Evolutionary conservation across 2,113 vertebrate genomes (phyloP).

Genomic region (Erythrolamprus reginae): DNA sequence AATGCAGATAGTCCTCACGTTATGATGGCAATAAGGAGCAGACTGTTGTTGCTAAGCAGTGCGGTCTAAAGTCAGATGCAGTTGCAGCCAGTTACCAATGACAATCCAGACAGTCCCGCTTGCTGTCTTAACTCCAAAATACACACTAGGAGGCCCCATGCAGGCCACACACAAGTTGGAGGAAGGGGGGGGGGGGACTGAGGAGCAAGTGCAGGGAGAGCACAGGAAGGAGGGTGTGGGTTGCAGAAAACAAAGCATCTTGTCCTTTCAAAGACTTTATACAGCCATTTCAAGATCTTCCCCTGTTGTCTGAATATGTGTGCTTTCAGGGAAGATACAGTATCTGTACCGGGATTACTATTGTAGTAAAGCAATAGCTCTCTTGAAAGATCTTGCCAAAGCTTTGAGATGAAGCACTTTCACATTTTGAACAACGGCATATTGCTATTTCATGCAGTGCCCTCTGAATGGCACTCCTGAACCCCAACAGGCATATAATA

Average conservation of each 20-base stretch:
- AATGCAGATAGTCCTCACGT: not conserved
- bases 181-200: not conserved
- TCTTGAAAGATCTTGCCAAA: not conserved
- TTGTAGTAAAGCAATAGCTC: not conserved
- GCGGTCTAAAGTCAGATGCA: not conserved
- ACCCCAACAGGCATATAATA: not conserved
- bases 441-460: not conserved
- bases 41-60: not conserved
- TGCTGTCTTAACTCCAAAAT: not conserved
- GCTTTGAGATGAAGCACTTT: not conserved
- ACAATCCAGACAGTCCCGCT: not conserved
- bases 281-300: not conserved
- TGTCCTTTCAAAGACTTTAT: not conserved
- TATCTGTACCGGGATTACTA: not conserved
- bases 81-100: not conserved
- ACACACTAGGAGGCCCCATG: not conserved
- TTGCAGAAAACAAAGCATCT: not conserved
- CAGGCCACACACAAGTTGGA: not conserved
- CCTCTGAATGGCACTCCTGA: not conserved
- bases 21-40: not conserved
- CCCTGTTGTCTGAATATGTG: not conserved
- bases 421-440: not conserved
- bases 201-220: not conserved
- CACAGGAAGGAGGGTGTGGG: not conserved
- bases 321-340: not conserved